These are phyloP conservation scores for Elephantulus edwardii DNA, from an alignment of 2,113 vertebrate genomes.

Conservation along the genomic window DNA sequence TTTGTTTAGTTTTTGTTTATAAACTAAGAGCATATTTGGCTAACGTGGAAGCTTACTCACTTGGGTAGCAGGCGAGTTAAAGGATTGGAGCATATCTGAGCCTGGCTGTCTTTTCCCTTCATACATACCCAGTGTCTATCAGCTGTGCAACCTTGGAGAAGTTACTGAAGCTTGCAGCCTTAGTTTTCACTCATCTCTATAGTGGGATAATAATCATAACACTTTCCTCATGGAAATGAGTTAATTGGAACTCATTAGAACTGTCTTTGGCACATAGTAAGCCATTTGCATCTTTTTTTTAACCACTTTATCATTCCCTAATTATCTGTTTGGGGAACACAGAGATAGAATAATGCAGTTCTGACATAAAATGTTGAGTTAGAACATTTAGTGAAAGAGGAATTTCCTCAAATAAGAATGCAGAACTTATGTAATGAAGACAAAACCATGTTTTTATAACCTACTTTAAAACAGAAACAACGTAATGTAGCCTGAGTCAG, in stretches of 20 bases:
- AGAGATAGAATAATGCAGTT: not conserved
- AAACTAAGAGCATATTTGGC: not conserved
- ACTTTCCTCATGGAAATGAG: not conserved
- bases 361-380: not conserved
- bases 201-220: not conserved
- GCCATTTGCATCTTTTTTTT: not conserved
- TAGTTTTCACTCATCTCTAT: slow-evolving; percentile 22
- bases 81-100: not conserved
- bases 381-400: not conserved
- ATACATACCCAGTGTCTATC: not conserved
- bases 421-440: not conserved
- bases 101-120: not conserved
- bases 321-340: not conserved
- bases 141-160: not conserved
- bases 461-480: too few relatives aligned
- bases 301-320: not conserved
- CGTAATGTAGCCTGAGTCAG: too few relatives aligned
- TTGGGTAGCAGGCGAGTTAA: not conserved
- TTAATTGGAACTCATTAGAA: not conserved
- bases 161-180: not conserved
- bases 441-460: not conserved
- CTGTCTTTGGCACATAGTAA: not conserved
- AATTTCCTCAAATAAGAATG: not conserved
- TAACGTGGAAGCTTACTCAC: not conserved
- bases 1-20: not conserved